Conservation (phyloP, 2,888 invertebrate genomes). For the Sturmia bella region DNA sequence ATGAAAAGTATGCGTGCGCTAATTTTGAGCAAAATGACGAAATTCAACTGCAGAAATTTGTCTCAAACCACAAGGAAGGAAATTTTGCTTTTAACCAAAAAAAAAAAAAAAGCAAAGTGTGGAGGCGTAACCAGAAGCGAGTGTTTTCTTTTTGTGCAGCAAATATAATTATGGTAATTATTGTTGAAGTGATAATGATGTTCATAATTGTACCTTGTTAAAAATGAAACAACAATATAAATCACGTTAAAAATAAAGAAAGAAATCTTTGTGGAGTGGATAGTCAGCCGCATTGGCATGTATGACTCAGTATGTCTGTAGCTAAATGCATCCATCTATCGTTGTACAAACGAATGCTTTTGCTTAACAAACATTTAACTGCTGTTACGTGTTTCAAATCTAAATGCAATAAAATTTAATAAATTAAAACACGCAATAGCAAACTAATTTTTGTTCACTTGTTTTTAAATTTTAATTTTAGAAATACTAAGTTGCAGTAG, state of each 20-base stretch:
- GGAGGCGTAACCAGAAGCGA: conserved; percentile 61
- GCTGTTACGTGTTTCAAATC: conserved; percentile 63
- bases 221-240: conserved; percentile 8
- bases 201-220: conserved; percentile 29
- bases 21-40: conserved; percentile 20
- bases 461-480: neutral
- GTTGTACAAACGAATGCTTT: conserved; percentile 6
- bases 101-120: conserved; percentile 26
- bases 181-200: conserved; percentile 9
- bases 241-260: conserved; percentile 25
- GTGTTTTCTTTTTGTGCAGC: conserved; percentile 18
- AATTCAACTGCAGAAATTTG: conserved; percentile 18
- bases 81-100: neutral
- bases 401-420: conserved; percentile 34
- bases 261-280: conserved; percentile 40
- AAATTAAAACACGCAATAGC: conserved; percentile 36
- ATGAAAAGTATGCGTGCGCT: conserved; percentile 28
- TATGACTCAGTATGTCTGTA: neutral
- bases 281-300: neutral
- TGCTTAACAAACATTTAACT: conserved; percentile 43
- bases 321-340: neutral
- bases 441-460: neutral
- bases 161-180: conserved; percentile 13
- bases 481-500: neutral
- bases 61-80: conserved; percentile 7